Conservation (phyloP, 2,113 vertebrate species). For the Pogonocichla stellata region DNA sequence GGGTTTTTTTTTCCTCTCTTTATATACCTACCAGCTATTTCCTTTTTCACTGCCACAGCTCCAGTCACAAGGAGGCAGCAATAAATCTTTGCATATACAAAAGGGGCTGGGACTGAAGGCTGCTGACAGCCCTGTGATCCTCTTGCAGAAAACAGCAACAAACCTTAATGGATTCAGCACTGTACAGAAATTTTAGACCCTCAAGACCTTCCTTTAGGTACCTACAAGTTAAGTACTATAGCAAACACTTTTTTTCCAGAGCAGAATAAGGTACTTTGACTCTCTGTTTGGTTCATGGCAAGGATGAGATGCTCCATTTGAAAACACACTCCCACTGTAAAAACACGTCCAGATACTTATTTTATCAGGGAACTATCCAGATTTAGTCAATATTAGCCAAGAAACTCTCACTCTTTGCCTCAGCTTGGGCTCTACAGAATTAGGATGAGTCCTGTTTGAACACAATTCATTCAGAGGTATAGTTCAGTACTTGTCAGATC, state of each 20-base stretch:
- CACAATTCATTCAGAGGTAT: background rate
- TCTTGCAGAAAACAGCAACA: background rate
- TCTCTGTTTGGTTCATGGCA: background rate
- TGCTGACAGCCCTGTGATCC: background rate
- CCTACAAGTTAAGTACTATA: background rate
- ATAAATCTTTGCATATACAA: background rate
- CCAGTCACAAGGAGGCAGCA: background rate
- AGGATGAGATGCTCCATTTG: background rate
- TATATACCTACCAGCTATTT: background rate
- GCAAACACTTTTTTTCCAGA: background rate
- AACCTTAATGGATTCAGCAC: background rate
- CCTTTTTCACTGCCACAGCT: background rate
- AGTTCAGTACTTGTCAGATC: background rate
- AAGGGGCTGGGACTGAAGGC: background rate
- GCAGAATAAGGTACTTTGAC: background rate
- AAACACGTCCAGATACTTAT: rapidly evolving
- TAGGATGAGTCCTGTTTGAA: rapidly evolving
- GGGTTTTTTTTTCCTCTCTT: background rate
- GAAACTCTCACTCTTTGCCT: background rate
- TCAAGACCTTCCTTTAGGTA: background rate
- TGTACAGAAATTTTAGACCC: background rate
- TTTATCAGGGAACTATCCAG: background rate
- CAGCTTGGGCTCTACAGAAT: background rate
- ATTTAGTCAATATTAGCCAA: background rate
- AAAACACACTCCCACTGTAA: background rate